Evolutionary conservation across 2,888 invertebrate species (phyloP).

Genomic region (Sinhomidia bicolor): DNA sequence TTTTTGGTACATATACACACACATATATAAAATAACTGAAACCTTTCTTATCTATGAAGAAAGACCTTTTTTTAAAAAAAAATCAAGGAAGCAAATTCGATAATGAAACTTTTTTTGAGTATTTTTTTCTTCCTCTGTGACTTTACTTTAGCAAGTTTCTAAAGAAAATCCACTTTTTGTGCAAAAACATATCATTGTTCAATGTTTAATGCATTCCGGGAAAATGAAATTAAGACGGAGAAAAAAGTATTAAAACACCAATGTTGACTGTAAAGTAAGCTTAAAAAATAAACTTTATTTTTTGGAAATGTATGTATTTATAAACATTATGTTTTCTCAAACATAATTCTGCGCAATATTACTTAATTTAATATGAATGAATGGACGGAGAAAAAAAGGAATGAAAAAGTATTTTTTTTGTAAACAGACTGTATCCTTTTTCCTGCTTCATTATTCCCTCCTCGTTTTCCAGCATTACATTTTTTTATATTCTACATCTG

Average conservation of each 20-base stretch:
- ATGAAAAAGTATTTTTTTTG: background rate
- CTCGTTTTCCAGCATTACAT: background rate
- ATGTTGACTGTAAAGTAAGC: background rate
- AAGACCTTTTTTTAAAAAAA: background rate
- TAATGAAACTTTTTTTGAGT: constrained; percentile 2
- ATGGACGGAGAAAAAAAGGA: background rate
- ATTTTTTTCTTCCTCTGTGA: background rate
- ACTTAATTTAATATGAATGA: constrained; percentile 21
- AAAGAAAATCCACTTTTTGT: constrained; percentile 11
- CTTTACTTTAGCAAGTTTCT: background rate
- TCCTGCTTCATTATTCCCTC: background rate
- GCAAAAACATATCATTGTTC: background rate
- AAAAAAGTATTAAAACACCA: background rate
- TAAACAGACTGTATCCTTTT: background rate
- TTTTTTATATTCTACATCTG: background rate
- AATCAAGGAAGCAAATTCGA: background rate
- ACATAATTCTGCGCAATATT: background rate
- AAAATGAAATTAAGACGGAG: background rate
- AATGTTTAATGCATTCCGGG: constrained; percentile 17
- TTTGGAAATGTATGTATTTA: background rate
- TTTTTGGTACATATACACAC: background rate
- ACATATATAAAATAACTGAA: background rate
- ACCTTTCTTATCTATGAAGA: background rate
- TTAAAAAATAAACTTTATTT: background rate
- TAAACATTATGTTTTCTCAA: background rate